Evolutionary conservation across 35 echinoderm and acorn worm species (phyloP).

Genomic region (Antedon bifida): DNA sequence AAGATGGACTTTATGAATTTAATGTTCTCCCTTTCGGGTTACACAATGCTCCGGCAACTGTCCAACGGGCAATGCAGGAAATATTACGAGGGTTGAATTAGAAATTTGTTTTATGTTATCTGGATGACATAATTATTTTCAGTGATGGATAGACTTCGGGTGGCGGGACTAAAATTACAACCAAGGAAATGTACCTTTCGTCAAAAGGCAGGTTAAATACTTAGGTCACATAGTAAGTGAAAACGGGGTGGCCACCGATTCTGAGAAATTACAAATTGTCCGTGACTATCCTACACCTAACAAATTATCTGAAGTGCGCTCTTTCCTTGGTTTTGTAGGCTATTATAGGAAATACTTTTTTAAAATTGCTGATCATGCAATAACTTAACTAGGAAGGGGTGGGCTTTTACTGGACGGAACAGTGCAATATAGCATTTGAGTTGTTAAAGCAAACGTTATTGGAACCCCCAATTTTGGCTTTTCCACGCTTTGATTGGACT

Average conservation of each 20-base stretch:
- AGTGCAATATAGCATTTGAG: no score
- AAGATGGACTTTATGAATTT: slow-evolving; percentile 1
- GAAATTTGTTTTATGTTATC: no score
- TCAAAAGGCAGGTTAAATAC: neutral
- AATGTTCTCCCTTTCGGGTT: no score
- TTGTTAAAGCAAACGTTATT: neutral
- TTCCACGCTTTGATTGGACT: neutral
- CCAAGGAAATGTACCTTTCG: neutral
- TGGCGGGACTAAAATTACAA: slow-evolving; percentile 1
- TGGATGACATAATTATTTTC: no score
- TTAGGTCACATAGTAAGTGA: neutral
- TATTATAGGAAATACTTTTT: slow-evolving; percentile 6
- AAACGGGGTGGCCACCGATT: slow-evolving; percentile 3
- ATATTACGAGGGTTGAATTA: neutral
- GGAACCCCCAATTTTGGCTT: neutral
- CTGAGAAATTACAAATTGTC: slow-evolving; percentile 10
- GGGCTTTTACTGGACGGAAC: no score
- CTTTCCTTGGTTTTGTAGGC: slow-evolving; percentile 18
- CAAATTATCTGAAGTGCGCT: neutral
- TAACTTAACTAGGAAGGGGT: neutral
- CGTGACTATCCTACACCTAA: slow-evolving; percentile 6
- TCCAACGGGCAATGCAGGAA: neutral
- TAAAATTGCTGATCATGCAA: neutral
- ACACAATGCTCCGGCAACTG: no score
- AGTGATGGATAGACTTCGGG: neutral